Evolutionary conservation across 1,140 invertebrate genomes (phyloP), one percentile per base, ranked within the genome.

Genomic region (Zaprionus nigranus): DNA sequence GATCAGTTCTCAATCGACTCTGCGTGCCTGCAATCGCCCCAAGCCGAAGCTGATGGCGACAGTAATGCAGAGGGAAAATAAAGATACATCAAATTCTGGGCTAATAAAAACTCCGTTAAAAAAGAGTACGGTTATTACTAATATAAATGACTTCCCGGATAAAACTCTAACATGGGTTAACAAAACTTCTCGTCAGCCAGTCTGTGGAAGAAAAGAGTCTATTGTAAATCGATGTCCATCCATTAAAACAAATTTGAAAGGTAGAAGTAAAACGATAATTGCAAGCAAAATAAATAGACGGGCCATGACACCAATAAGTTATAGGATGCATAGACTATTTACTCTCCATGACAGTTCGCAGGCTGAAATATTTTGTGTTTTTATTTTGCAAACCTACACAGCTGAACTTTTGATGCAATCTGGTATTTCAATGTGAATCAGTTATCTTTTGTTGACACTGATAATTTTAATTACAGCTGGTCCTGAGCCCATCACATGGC

Each of bases 371-470:
- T n/a, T n/a, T n/a, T n/a, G n/a, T n/a, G n/a, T n/a, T n/a, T n/a
- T n/a, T n/a, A n/a, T n/a, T n/a, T 34, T 0, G 9, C 6, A 43
- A 2, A 0, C 6, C 13, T 6, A 1, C 3, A 2, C 1, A 17
- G 6, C 2, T 5, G 2, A 43, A 15, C 4, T 1, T n/a, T 43
- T n/a, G 0, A 43, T 0, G 38, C 5, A n/a, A 6, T 2, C 5
- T n/a, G 38, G 38, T 43, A 43, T 43, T 43, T 6, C 9, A 17
- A 20, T 0, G 0, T 46, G n/a, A 46, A 46, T 9, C 15, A 17
- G 40, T 43, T n/a, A 7, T 17, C 3, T 9, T 46, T 17, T 17
- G 6, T 2, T 46, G 6, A 1, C n/a, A 46, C n/a, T 46, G 9
- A 46, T 3, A 7, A 46, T 46, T 46, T 46, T 2, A 0, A 9